Evolutionary conservation across 2,888 invertebrate species (phyloP), one percentile per base, ranked within the genome.

Genomic region (Drosophila colorata): DNA sequence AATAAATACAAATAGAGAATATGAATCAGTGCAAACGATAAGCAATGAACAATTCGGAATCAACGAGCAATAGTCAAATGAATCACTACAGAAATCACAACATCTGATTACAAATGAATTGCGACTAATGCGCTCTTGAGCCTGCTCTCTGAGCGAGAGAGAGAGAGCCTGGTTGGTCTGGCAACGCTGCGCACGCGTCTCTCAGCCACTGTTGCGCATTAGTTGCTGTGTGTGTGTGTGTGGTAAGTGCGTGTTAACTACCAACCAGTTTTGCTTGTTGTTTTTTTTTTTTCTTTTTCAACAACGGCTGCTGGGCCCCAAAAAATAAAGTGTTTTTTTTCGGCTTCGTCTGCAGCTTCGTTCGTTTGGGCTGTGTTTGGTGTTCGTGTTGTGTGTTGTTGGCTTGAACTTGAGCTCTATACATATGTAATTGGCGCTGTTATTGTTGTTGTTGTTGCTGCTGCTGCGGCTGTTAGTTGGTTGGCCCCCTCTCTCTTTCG

Each of bases 351-450:
- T 37, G 60, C 40, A 31, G 49, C 47, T 69, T 40, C 13, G 53
- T 74, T 74, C 65, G 74, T 60, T 74, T 47, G 25, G 41, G 46
- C 31, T 53, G 69, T 57, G 46, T 63, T 60, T 43, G 63, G 53
- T 41, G 40, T 52, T 52, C 48, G 46, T 68, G 55, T 72, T 53
- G 64, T 31, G 61, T 71, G 67, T 72, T 55, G 73, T 80, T 87
- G 84, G 87, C 83, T 88, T 83, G 83, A 83, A 83, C 83, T 83
- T 83, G 83, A 83, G 83, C 83, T 88, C 83, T 74, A 83, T 83
- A 83, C 83, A 83, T 83, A 88, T 88, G 88, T 83, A 83, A 83
- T 83, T 88, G 74, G 56, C 63, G 28, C 46, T 65, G 49, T 46
- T 69, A 60, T 44, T 65, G 66, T 49, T 84, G 68, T 69, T 76